Percentiles rank a stretch among this genome's conserved stretches.
Evolutionary conservation across 2,113 vertebrate genomes (phyloP).

Genomic region (Cochlearius cochlearius): DNA sequence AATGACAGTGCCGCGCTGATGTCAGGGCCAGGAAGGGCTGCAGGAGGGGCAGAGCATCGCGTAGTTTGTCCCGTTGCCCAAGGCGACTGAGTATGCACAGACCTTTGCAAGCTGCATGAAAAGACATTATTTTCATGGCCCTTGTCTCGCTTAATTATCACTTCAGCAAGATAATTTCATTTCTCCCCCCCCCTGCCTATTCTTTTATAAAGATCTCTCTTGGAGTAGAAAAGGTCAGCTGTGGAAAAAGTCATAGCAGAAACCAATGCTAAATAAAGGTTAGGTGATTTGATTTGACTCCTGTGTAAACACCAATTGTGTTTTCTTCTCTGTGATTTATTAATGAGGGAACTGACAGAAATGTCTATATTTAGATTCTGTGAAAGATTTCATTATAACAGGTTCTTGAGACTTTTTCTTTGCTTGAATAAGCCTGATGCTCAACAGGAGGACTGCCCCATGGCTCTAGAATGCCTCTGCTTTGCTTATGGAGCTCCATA

Average conservation of each 20-base stretch:
- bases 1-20: neutral
- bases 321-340: conserved; percentile 2
- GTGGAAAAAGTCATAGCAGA: neutral
- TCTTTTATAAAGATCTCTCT: neutral
- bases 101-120: neutral
- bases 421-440: neutral
- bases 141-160: conserved; percentile 50
- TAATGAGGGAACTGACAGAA: conserved; percentile 15
- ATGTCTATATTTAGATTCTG: neutral
- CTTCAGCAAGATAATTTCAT: conserved; percentile 22
- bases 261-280: conserved; percentile 25
- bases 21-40: conserved; percentile 12
- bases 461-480: neutral
- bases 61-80: neutral
- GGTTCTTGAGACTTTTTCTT: neutral
- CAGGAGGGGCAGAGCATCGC: neutral
- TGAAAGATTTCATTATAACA: neutral
- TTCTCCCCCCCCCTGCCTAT: neutral
- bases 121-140: conserved; percentile 1
- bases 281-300: conserved; percentile 18
- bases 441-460: neutral
- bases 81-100: neutral
- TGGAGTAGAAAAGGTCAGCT: conserved; percentile 27
- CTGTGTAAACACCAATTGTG: neutral
- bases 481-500: neutral